Base-by-base conservation (phyloP, 2,797 vertebrate species). In the Anabacerthia variegaticeps region DNA sequence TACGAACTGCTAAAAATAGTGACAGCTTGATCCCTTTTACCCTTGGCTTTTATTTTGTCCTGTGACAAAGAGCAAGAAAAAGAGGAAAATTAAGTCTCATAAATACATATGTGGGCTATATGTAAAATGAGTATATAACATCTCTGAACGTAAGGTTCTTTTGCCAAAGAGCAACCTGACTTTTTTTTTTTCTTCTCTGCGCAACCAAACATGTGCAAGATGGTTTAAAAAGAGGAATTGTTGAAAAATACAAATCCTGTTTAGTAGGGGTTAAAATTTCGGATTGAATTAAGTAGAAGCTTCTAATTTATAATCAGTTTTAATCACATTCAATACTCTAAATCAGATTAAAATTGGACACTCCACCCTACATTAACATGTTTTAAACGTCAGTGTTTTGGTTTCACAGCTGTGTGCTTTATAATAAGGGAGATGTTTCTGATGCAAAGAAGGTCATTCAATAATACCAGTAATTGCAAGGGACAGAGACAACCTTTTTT, bases 301-400 rank as follows among this genome's bases (percentile, higher is more conserved):
- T 89, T 93, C 63, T 96, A 28, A 44, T 90, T 92, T 95, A 91
- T 97, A 96, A 94, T 95, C 84, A 76, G 63, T 52, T 94, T 93
- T 93, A 96, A 94, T 96, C 88, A 92, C 44, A 75, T 89, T 26
- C 66, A 93, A 6, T 92, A 62, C 73, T 78, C 85, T 79, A 87
- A 93, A 87, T 73, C 89, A 94, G 90, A 93, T 95, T 95, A 75
- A 87, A 77, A 55, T 37, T 66, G 83, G 87, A 85, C 79, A 81
- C 43, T 54, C 51, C 24, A 41, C 44, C 21, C 30, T 66, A 9
- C 14, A 54, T 37, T 59, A 59, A 80, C 55, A 14, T 80, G 44
- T 81, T 93, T 88, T 76, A 89, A 93, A 95, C 86, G 36, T 46
- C 56, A 91, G 12, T 46, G 39, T 34, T 66, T 59, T 88, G 72